These are phyloP conservation scores for Polyommatus iphigenia DNA, from an alignment of 2,888 invertebrate species.

Conservation along the genomic window DNA sequence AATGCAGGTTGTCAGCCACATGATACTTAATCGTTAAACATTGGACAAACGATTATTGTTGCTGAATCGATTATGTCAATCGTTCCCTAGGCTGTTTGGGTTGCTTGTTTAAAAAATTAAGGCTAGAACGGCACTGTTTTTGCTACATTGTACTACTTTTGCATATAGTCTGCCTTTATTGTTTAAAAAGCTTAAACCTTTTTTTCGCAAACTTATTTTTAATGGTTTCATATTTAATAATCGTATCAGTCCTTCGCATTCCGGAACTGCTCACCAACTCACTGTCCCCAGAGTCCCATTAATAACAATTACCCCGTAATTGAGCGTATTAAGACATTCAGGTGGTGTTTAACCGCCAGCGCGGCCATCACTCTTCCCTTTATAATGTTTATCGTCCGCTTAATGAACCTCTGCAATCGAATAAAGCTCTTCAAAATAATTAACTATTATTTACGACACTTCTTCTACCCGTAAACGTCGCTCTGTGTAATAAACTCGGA, in stretches of 20 bases:
- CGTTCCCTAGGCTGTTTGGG: not conserved
- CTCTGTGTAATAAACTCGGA: not conserved
- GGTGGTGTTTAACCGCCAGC: not conserved
- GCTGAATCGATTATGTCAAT: not conserved
- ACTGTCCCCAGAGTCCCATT: slow-evolving; percentile 29
- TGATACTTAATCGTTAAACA: too few species aligned
- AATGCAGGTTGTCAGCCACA: too few species aligned
- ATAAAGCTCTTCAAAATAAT: slow-evolving; percentile 23
- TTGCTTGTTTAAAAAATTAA: not conserved
- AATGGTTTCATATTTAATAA: slow-evolving; percentile 2
- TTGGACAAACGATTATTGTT: too few species aligned
- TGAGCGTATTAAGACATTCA: slow-evolving; percentile 34
- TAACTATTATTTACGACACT: slow-evolving; percentile 29
- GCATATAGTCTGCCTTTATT: too few species aligned
- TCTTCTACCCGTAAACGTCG: slow-evolving; percentile 3
- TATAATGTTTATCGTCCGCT: slow-evolving; percentile 10
- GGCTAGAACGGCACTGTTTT: too few species aligned
- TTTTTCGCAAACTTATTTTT: too few species aligned
- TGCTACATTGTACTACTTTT: too few species aligned
- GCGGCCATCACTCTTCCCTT: slow-evolving; percentile 22
- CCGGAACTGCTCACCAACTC: slow-evolving; percentile 31
- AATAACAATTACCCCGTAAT: slow-evolving; percentile 33
- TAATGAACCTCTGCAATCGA: slow-evolving; percentile 22
- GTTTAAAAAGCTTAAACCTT: too few species aligned
- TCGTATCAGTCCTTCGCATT: slow-evolving; percentile 9